These are phyloP conservation scores for Pterois miles DNA, from an alignment of 2,797 vertebrate species.

Conservation along the genomic window DNA sequence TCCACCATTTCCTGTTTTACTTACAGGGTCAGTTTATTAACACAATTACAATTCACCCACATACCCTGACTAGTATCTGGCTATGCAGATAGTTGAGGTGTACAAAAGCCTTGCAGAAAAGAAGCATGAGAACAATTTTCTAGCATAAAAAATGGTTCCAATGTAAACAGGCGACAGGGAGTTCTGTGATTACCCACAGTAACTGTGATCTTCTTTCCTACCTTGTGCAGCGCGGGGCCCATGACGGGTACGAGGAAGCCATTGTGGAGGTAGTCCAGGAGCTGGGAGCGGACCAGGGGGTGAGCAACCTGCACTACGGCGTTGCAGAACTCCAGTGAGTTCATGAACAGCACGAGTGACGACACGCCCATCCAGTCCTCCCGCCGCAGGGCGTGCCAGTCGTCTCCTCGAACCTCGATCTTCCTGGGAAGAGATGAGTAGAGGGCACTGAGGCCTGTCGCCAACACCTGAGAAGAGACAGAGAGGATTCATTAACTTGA, in stretches of 20 bases:
- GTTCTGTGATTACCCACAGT: background rate
- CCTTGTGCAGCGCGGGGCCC: conserved; percentile 93
- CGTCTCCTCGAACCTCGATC: conserved; percentile 94
- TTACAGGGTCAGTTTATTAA: background rate
- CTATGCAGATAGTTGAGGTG: background rate
- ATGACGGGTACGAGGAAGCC: conserved; percentile 97
- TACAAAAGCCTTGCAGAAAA: background rate
- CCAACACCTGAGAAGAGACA: conserved; percentile 87
- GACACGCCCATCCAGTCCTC: conserved; percentile 96
- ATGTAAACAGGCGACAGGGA: background rate
- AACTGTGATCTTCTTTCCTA: conserved; percentile 29
- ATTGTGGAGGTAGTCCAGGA: conserved; percentile 96
- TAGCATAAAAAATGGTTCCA: too few relatives aligned
- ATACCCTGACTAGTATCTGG: too few relatives aligned
- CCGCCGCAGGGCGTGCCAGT: conserved; percentile 94
- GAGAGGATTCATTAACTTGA: too few relatives aligned
- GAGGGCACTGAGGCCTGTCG: conserved; percentile 96
- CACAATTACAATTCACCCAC: background rate
- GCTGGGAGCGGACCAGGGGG: conserved; percentile 92
- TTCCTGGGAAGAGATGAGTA: conserved; percentile 97
- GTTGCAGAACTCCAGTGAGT: conserved; percentile 97
- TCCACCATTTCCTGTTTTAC: background rate
- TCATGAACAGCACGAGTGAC: conserved; percentile 96
- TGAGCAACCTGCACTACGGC: conserved; percentile 96
- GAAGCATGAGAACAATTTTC: background rate